Conservation (phyloP, 2,797 vertebrate genomes). For the Protonibea diacanthus region DNA sequence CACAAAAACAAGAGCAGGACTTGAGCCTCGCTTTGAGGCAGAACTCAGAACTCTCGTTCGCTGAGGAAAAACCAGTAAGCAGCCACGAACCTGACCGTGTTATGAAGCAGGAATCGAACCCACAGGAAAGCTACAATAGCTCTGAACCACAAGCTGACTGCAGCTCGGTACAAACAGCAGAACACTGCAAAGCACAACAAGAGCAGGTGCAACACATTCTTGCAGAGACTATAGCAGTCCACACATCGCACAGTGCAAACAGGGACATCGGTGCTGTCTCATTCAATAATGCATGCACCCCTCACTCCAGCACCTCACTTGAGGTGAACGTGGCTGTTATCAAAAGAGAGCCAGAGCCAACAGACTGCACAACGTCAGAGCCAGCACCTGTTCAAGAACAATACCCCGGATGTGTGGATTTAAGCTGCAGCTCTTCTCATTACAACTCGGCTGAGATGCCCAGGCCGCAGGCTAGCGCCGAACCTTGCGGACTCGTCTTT, state of each 20-base stretch:
- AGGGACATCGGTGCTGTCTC: slow-evolving; percentile 4
- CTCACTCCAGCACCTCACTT: slow-evolving; percentile 24
- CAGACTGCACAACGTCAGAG: slow-evolving; percentile 43
- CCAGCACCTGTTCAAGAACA: slow-evolving; percentile 34
- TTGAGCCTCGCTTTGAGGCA: slow-evolving; percentile 15
- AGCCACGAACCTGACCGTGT: slow-evolving; percentile 6
- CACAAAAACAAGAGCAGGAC: slow-evolving; percentile 30
- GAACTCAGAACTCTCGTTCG: slow-evolving; percentile 9
- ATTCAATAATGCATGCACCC: background rate
- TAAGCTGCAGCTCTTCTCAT: slow-evolving; percentile 62
- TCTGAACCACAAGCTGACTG: slow-evolving; percentile 26
- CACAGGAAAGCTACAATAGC: slow-evolving; percentile 10
- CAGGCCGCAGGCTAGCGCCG: slow-evolving; percentile 12
- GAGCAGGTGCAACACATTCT: slow-evolving; percentile 20
- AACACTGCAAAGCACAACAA: slow-evolving; percentile 33
- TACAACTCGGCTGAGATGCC: slow-evolving; percentile 27
- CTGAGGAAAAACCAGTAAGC: slow-evolving; percentile 31
- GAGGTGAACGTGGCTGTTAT: slow-evolving; percentile 50
- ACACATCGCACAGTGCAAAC: slow-evolving; percentile 13
- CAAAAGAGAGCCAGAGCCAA: slow-evolving; percentile 67
- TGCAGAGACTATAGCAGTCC: slow-evolving; percentile 28
- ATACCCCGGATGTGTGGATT: slow-evolving; percentile 57
- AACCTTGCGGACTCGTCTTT: slow-evolving; percentile 49
- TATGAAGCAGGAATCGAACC: slow-evolving; percentile 45
- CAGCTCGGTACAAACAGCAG: slow-evolving; percentile 11